Evolutionary conservation across 2,888 invertebrate species (phyloP).

Genomic region (Pseudanteris insignis): DNA sequence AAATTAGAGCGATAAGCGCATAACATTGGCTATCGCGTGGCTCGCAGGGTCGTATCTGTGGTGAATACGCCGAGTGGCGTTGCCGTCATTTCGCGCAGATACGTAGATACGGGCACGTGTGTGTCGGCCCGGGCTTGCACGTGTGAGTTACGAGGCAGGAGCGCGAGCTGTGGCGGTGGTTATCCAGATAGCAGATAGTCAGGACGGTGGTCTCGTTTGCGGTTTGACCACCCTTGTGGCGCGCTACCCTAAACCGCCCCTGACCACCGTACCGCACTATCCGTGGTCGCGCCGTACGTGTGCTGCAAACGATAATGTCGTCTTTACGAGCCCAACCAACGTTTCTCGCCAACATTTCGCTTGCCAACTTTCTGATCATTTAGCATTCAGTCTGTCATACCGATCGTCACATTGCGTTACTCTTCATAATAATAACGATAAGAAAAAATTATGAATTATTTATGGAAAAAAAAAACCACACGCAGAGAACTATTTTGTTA

Average conservation of each 20-base stretch:
- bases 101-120: too few species aligned
- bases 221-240: conserved; percentile 66
- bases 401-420: too few species aligned
- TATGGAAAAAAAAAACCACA: too few species aligned
- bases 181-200: conserved; percentile 67
- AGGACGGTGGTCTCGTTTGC: conserved; percentile 67
- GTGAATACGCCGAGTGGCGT: too few species aligned
- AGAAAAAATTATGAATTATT: too few species aligned
- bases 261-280: conserved; percentile 63
- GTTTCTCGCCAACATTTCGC: conserved; percentile 36
- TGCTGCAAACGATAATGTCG: conserved; percentile 64
- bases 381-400: too few species aligned
- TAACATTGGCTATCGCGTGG: conserved; percentile 47
- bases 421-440: too few species aligned
- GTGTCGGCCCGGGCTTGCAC: conserved; percentile 27
- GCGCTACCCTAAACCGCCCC: conserved; percentile 62
- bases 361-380: conserved; percentile 31
- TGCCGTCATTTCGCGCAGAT: conserved; percentile 30
- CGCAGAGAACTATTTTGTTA: too few species aligned
- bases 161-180: conserved; percentile 59
- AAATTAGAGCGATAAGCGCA: conserved; percentile 58
- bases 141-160: conserved; percentile 43
- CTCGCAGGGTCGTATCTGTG: conserved; percentile 47
- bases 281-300: conserved; percentile 59
- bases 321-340: conserved; percentile 48